phyloP scores from a whole-genome alignment of 2,113 vertebrate genomes.

The Dasyurus viverrinus region DNA sequence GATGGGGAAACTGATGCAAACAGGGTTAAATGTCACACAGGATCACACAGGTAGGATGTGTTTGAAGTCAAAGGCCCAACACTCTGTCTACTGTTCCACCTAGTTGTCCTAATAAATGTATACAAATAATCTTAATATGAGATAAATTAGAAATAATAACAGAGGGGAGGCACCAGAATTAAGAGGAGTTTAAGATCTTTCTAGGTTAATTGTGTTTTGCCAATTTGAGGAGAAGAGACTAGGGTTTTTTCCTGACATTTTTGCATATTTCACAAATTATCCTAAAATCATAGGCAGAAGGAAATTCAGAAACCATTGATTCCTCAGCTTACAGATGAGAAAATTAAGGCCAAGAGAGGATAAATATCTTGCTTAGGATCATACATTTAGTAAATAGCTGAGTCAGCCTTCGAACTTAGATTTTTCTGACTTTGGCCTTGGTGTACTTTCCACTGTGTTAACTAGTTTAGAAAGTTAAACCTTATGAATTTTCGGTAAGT shows the following conservation, averaged over 20 bases:
- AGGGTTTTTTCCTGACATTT: constrained; percentile 4
- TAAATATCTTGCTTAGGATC: background rate
- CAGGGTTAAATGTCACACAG: too few species aligned
- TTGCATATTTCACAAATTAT: background rate
- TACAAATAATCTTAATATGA: background rate
- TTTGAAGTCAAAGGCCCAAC: too few species aligned
- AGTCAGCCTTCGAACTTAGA: background rate
- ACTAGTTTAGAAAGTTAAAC: background rate
- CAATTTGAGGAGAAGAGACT: constrained; percentile 9
- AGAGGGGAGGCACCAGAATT: background rate
- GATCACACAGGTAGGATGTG: too few species aligned
- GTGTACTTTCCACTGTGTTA: background rate
- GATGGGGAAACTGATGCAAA: too few species aligned
- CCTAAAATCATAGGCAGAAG: background rate
- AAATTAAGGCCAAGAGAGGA: background rate
- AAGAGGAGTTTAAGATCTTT: background rate
- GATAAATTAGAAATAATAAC: background rate
- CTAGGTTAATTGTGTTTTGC: constrained; percentile 26
- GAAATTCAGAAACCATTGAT: background rate
- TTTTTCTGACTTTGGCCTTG: background rate
- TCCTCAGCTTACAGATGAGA: background rate
- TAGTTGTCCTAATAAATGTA: background rate
- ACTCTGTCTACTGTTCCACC: too few species aligned
- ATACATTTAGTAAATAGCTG: background rate
- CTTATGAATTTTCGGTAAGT: background rate